Percentiles rank a stretch among this genome's conserved stretches.
phyloP scores from a whole-genome alignment of 2,797 vertebrate species.

The Oryzias sinensis region DNA sequence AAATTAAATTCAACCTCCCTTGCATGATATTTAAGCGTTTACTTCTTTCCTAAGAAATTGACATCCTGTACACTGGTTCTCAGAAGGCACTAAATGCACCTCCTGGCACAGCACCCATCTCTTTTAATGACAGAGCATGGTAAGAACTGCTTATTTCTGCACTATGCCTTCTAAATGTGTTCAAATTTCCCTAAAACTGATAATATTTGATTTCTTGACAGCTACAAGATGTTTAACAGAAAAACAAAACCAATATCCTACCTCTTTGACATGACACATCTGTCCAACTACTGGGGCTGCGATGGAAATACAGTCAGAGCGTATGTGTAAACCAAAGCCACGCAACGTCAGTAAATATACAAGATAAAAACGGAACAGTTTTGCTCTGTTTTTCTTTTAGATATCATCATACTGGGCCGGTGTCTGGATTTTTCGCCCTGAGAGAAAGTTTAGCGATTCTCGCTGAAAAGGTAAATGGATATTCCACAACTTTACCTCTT shows the following conservation, averaged over 20 bases:
- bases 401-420: slow-evolving; percentile 90
- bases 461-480: slow-evolving; percentile 80
- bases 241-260: slow-evolving; percentile 88
- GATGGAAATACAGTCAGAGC: slow-evolving; percentile 76
- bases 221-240: slow-evolving; percentile 88
- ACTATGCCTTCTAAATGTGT: background rate
- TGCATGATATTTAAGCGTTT: slow-evolving; percentile 6
- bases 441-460: slow-evolving; percentile 90
- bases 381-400: slow-evolving; percentile 69
- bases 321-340: slow-evolving; percentile 57
- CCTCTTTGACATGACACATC: slow-evolving; percentile 84
- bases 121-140: slow-evolving; percentile 92
- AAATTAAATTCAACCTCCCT: background rate
- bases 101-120: slow-evolving; percentile 89
- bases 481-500: slow-evolving; percentile 5
- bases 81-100: slow-evolving; percentile 93
- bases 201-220: slow-evolving; percentile 44
- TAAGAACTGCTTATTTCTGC: slow-evolving; percentile 52
- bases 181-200: background rate
- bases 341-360: background rate
- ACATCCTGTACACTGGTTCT: slow-evolving; percentile 89
- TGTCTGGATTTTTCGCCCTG: slow-evolving; percentile 84
- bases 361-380: background rate
- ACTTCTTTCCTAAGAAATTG: slow-evolving; percentile 81
- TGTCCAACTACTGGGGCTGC: slow-evolving; percentile 93